These are phyloP conservation scores for Gallinago nigripennis DNA, from an alignment of 2,797 vertebrate species.

Conservation along the genomic window DNA sequence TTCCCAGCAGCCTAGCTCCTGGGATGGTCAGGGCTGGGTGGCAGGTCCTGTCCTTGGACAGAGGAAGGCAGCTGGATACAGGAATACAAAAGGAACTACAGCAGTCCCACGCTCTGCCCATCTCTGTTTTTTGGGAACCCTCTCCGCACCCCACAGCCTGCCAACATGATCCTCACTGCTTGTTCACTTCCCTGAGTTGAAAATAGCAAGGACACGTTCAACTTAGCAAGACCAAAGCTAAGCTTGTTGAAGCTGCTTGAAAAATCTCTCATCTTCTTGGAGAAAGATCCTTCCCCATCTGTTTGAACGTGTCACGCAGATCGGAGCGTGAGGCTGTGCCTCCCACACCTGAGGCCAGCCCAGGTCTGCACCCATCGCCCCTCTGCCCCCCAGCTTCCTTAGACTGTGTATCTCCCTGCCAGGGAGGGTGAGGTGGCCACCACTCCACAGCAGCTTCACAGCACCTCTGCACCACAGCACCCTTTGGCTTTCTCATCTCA, in stretches of 20 bases:
- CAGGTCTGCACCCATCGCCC: accelerated
- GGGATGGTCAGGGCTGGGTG: accelerated
- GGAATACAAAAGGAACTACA: not conserved
- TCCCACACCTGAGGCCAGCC: not conserved
- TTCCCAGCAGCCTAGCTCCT: not conserved
- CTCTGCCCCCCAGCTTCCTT: accelerated
- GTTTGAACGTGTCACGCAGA: accelerated
- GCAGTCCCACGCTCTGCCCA: not conserved
- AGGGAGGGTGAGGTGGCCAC: not conserved
- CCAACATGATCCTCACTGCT: not conserved
- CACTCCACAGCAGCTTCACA: not conserved
- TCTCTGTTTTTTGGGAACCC: not conserved
- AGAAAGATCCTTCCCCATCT: not conserved
- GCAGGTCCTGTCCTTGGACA: not conserved
- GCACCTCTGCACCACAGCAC: not conserved
- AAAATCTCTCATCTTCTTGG: not conserved
- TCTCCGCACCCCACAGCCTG: not conserved
- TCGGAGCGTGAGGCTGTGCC: not conserved
- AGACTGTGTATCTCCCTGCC: not conserved
- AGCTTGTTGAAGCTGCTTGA: not conserved
- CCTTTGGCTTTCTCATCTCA: accelerated
- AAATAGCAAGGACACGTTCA: not conserved
- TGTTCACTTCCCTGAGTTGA: not conserved
- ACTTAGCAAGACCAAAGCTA: not conserved
- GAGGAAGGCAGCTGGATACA: not conserved